A percentile compares a stretch with the other conserved stretches of the same genome.
phyloP scores from a whole-genome alignment of 1,140 invertebrate species.

The Sogatella furcifera region DNA sequence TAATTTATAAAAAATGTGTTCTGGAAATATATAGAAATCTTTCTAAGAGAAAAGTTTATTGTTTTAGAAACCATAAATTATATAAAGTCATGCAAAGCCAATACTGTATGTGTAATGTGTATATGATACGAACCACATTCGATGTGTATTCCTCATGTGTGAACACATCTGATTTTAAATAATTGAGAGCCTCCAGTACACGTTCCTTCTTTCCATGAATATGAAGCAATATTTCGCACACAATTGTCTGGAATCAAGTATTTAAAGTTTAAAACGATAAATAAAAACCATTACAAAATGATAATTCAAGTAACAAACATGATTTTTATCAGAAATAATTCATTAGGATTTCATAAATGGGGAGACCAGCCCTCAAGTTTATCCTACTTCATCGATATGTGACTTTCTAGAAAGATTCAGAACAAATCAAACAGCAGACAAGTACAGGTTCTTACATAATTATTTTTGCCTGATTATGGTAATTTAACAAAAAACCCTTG shows the following conservation, averaged over 20 bases:
- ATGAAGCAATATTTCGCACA: constrained; percentile 7
- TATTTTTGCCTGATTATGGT: constrained; percentile 4
- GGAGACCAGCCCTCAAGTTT: not conserved
- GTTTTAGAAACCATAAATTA: too few species aligned
- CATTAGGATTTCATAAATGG: not conserved
- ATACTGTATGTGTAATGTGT: too few species aligned
- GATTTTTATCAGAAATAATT: too few species aligned
- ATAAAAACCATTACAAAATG: not conserved
- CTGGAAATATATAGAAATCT: too few species aligned
- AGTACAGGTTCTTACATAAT: constrained; percentile 10
- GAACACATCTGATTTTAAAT: not conserved
- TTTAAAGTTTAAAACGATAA: too few species aligned
- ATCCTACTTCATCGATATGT: too few species aligned
- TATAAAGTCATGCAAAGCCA: not conserved
- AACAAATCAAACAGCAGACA: not conserved
- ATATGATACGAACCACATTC: not conserved
- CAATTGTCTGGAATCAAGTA: not conserved
- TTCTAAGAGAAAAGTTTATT: too few species aligned
- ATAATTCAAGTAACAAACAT: not conserved
- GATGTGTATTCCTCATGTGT: not conserved
- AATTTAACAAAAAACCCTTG: constrained; percentile 9
- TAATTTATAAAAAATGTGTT: too few species aligned
- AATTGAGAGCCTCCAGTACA: not conserved
- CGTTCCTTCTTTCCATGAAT: constrained; percentile 3
- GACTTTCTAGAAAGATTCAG: not conserved